Conservation (phyloP, 2,113 vertebrate genomes). For the Thomomys bottae region DNA sequence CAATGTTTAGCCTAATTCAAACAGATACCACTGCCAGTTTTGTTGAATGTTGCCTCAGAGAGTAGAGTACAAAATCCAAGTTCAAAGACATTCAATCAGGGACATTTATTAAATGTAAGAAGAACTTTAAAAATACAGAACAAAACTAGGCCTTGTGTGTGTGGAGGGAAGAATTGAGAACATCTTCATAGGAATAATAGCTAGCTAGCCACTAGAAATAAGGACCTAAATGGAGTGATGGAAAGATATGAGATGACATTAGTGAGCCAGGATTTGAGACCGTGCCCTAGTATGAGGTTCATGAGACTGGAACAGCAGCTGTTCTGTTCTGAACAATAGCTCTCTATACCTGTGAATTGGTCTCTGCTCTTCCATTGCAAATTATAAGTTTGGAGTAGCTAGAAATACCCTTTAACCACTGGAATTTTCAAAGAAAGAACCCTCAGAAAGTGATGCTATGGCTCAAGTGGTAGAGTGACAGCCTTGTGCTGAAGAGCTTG, state of each 20-base stretch:
- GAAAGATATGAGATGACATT: not conserved
- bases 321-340: not conserved
- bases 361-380: not conserved
- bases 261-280: not conserved
- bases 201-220: not conserved
- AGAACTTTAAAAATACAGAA: not conserved
- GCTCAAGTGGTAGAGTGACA: no score
- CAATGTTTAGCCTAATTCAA: not conserved
- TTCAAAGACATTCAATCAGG: not conserved
- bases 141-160: rapidly evolving
- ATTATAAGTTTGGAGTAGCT: not conserved
- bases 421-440: not conserved
- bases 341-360: not conserved
- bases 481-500: no score
- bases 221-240: rapidly evolving
- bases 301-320: not conserved
- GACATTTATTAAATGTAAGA: not conserved
- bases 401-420: not conserved
- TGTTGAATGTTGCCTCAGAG: not conserved
- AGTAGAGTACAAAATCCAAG: not conserved
- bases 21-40: not conserved
- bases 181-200: not conserved
- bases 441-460: no score
- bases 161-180: not conserved
- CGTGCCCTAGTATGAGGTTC: not conserved